A percentile compares a stretch with the other conserved stretches of the same genome.
Evolutionary conservation across 1,140 invertebrate genomes (phyloP).

Genomic region (Leucophenga varia): DNA sequence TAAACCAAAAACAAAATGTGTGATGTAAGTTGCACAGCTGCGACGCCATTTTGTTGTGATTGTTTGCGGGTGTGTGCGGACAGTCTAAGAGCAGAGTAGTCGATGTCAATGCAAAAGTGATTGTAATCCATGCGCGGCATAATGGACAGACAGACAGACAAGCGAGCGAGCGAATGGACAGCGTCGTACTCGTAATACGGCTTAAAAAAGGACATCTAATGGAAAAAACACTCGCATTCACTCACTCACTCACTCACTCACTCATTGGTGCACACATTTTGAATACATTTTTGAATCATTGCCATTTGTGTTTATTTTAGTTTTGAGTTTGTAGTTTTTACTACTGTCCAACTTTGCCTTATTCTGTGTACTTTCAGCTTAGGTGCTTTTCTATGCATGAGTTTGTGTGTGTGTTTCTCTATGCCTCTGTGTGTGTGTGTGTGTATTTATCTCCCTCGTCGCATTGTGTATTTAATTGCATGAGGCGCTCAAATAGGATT

Average conservation of each 20-base stretch:
- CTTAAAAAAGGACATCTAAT: slow-evolving; percentile 23
- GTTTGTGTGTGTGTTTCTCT: slow-evolving; percentile 6
- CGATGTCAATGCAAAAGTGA: no score
- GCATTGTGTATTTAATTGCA: slow-evolving; percentile 44
- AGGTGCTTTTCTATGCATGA: slow-evolving; percentile 14
- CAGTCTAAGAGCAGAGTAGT: no score
- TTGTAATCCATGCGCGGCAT: no score
- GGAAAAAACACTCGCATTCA: slow-evolving; percentile 24
- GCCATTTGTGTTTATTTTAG: slow-evolving; percentile 38
- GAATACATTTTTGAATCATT: slow-evolving; percentile 53
- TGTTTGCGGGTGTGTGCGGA: no score
- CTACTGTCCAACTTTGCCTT: slow-evolving; percentile 5
- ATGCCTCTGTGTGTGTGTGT: slow-evolving; percentile 8
- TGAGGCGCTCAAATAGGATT: slow-evolving; percentile 47
- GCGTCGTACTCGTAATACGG: slow-evolving; percentile 49
- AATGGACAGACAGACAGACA: no score
- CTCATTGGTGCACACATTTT: slow-evolving; percentile 33
- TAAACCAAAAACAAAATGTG: no score
- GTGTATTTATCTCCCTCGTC: background rate
- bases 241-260: slow-evolving; percentile 20
- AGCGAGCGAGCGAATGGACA: slow-evolving; percentile 15
- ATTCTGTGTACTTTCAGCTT: slow-evolving; percentile 50
- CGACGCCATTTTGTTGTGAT: no score
- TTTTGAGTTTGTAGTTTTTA: background rate
- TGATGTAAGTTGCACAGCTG: no score